Base-by-base conservation (phyloP, 2,797 vertebrate species). In the Garrulus glandarius region DNA sequence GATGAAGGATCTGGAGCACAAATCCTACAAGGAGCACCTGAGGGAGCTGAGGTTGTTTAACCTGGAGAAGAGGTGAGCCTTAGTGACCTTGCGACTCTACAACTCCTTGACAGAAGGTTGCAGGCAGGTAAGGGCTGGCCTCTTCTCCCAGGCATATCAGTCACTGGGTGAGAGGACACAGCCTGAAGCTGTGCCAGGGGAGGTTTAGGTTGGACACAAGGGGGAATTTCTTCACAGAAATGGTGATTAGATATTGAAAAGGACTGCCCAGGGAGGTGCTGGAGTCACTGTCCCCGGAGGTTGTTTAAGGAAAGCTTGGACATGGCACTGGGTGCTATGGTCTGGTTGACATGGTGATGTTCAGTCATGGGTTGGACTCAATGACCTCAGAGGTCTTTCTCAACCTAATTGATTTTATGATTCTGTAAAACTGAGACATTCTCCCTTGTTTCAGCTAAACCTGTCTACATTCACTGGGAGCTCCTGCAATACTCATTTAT, bases 331-430 rank as follows among this genome's bases (percentile, higher is more conserved):
- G 29, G 19, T 37, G 29, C 41, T 26, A 2, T 21, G 32, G 37
- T 37, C 18, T 50, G 29, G 37, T 20, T 59, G 39, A 13, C 10
- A 30, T 0, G 0, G 11, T n/a, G 13, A 4, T 29, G 8, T 29
- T 29, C 5, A 10, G 23, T 15, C 32, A 69, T 10, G 24, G 16
- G 10, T 24, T 82, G 23, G 19, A 23, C 16, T 49, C 12, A 41
- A 29, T 20, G 15, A 37, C 4, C 19, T 63, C 22, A 43, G 23
- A 41, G 10, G 2, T n/a, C 23, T 49, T 69, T 76, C 19, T 13
- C 63, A 82, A 32, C 3, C 7, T 41, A 52, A 21, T 9, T 49
- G 11, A 61, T 49, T 68, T 27, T 36, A 9, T 60, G 32, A 32
- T 60, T 55, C 32, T 75, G 4, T 59, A 44, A 79, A 65, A 39